A percentile compares a stretch with the other conserved stretches of the same genome.
These are phyloP conservation scores for Eupithecia inturbata DNA, from an alignment of 2,888 invertebrate genomes.

Conservation along the genomic window DNA sequence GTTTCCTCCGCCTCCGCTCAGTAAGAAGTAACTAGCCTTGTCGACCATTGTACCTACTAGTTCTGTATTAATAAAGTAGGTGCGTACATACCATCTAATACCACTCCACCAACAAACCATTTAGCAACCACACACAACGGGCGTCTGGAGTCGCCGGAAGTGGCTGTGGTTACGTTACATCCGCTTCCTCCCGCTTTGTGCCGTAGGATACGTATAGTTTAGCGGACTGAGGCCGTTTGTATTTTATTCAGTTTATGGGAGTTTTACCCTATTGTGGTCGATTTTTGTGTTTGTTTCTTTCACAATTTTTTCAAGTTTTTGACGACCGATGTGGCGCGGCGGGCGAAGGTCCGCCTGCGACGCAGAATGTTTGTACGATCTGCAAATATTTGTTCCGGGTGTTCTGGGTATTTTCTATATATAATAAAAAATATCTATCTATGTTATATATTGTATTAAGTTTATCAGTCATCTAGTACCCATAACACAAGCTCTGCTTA, in stretches of 20 bases:
- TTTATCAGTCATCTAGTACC: too few relatives aligned
- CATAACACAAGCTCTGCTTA: too few relatives aligned
- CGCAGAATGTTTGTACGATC: too few relatives aligned
- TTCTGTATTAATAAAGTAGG: not conserved
- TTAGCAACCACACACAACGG: conserved; percentile 2
- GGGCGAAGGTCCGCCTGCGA: too few relatives aligned
- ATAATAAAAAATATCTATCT: too few relatives aligned
- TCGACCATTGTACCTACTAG: not conserved
- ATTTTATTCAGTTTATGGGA: not conserved
- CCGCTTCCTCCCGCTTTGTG: conserved; percentile 24
- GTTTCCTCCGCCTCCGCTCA: too few relatives aligned
- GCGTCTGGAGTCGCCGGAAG: conserved; percentile 6
- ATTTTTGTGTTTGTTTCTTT: not conserved
- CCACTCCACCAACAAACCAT: not conserved
- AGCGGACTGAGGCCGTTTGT: not conserved
- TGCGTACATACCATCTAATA: not conserved
- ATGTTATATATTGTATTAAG: too few relatives aligned
- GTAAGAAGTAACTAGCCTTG: not conserved
- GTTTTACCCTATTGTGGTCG: not conserved
- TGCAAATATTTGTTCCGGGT: too few relatives aligned
- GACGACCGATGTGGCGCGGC: too few relatives aligned
- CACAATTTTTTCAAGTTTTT: too few relatives aligned
- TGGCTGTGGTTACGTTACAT: conserved; percentile 24
- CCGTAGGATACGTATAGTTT: not conserved
- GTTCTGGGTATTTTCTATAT: too few relatives aligned